Evolutionary conservation across 2,113 vertebrate genomes (phyloP).

Genomic region (Tragelaphus imberbis): DNA sequence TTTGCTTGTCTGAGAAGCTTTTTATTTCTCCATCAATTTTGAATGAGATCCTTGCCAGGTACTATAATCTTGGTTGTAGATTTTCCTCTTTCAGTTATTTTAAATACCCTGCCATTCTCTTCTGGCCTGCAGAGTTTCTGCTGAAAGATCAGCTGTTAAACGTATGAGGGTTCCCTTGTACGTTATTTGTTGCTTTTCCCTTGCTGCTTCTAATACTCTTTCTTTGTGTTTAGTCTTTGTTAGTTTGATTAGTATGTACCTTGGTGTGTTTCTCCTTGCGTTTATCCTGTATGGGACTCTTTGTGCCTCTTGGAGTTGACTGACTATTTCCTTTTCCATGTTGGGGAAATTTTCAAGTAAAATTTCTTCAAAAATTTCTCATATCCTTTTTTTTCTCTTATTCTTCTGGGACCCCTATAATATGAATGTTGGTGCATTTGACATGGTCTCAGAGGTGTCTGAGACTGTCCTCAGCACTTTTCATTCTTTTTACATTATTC

Average conservation of each 20-base stretch:
- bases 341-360: not conserved
- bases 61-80: not conserved
- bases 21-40: not conserved
- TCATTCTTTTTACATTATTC: not conserved
- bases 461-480: not conserved
- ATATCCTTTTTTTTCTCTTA: not conserved
- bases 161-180: accelerated
- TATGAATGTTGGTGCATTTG: not conserved
- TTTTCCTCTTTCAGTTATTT: not conserved
- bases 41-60: not conserved
- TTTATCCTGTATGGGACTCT: not conserved
- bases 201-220: not conserved
- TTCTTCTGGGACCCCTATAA: not conserved
- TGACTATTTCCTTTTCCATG: not conserved
- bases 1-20: not conserved
- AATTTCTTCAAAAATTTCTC: not conserved
- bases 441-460: not conserved
- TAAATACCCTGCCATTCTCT: not conserved
- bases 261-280: not conserved
- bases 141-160: not conserved
- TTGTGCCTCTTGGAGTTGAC: not conserved
- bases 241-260: not conserved
- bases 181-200: not conserved
- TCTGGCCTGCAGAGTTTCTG: not conserved
- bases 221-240: not conserved